These are phyloP conservation scores for Sturmia bella DNA, from an alignment of 2,888 invertebrate species.

Conservation along the genomic window DNA sequence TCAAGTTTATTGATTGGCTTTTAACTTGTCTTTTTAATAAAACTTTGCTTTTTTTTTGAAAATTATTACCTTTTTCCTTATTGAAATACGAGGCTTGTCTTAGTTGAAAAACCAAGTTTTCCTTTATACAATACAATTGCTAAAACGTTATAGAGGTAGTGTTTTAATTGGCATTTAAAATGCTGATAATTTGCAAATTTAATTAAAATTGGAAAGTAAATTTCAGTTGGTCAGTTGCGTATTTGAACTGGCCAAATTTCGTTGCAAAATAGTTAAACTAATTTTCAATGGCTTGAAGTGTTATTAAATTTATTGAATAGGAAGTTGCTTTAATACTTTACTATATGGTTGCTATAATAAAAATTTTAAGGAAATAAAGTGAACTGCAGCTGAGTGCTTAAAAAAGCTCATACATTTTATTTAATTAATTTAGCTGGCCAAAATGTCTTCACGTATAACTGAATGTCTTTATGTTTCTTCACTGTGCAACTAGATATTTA, in stretches of 20 bases:
- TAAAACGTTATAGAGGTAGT: slow-evolving; percentile 12
- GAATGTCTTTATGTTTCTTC: no score
- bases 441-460: no score
- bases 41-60: not conserved
- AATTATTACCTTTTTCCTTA: slow-evolving; percentile 3
- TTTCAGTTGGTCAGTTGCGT: not conserved
- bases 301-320: slow-evolving; percentile 13
- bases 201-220: not conserved
- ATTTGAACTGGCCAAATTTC: not conserved
- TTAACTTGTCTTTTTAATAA: slow-evolving; percentile 20
- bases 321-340: not conserved
- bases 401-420: not conserved
- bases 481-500: no score
- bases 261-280: not conserved
- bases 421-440: no score
- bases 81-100: slow-evolving; percentile 20
- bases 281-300: slow-evolving; percentile 1
- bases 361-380: not conserved
- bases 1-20: slow-evolving; percentile 14
- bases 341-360: not conserved
- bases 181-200: not conserved
- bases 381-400: not conserved
- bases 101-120: slow-evolving; percentile 21
- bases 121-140: not conserved
- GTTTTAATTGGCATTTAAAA: slow-evolving; percentile 26